phyloP scores from a whole-genome alignment of 2,797 vertebrate genomes.

The Sebastes melanostomus region DNA sequence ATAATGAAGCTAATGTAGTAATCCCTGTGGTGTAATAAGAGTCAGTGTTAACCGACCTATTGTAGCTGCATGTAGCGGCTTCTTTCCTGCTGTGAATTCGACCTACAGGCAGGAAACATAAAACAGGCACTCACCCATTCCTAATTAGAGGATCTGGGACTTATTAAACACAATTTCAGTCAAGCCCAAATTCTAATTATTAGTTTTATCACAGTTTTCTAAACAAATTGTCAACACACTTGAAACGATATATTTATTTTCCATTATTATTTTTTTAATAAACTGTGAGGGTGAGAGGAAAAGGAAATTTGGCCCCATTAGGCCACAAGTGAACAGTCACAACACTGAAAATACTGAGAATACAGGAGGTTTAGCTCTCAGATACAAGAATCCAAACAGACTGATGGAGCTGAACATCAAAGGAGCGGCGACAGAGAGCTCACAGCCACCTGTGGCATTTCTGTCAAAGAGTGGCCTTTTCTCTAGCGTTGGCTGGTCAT shows the following conservation, averaged over 20 bases:
- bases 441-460: slow-evolving; percentile 68
- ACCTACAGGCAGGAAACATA: slow-evolving; percentile 66
- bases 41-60: slow-evolving; percentile 57
- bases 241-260: not conserved
- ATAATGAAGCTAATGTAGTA: slow-evolving; percentile 68
- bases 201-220: slow-evolving; percentile 69
- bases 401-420: slow-evolving; percentile 59
- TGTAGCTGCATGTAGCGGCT: slow-evolving; percentile 58
- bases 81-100: slow-evolving; percentile 67
- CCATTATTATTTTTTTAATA: not conserved
- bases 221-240: slow-evolving; percentile 49
- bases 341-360: slow-evolving; percentile 34
- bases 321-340: slow-evolving; percentile 28
- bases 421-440: slow-evolving; percentile 63
- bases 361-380: slow-evolving; percentile 36
- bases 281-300: not conserved
- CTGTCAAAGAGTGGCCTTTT: slow-evolving; percentile 70
- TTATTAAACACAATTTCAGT: slow-evolving; percentile 75
- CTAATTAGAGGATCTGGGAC: slow-evolving; percentile 74
- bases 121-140: slow-evolving; percentile 50
- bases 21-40: slow-evolving; percentile 68
- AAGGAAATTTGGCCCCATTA: slow-evolving; percentile 25
- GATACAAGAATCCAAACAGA: slow-evolving; percentile 52
- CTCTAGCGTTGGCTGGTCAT: slow-evolving; percentile 47
- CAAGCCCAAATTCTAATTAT: slow-evolving; percentile 69